phyloP scores from a whole-genome alignment of 2,797 vertebrate genomes.

The Epinephelus awoara region DNA sequence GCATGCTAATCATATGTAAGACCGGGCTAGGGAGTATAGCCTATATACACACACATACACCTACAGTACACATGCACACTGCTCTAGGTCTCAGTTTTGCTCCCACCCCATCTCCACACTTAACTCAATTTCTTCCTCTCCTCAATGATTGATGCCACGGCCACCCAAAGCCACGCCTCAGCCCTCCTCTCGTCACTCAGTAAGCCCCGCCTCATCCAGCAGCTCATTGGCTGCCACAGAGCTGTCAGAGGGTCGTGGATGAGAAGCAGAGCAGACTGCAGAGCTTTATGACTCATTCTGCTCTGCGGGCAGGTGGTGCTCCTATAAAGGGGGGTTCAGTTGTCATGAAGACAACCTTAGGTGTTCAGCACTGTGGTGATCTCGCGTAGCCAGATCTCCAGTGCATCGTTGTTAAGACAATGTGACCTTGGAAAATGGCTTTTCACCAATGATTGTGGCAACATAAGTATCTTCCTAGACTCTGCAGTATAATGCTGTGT shows the following conservation, averaged over 20 bases:
- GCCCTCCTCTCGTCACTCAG: neutral
- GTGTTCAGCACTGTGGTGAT: neutral
- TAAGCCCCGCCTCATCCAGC: slow-evolving; percentile 36
- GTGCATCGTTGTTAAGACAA: neutral
- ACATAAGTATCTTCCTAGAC: neutral
- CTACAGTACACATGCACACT: slow-evolving; percentile 12
- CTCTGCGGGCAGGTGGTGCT: slow-evolving; percentile 44
- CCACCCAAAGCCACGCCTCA: neutral
- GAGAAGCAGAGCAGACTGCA: slow-evolving; percentile 63
- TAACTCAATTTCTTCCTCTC: slow-evolving; percentile 38
- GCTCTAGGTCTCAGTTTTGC: slow-evolving; percentile 13
- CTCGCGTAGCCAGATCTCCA: neutral
- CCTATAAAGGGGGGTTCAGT: neutral
- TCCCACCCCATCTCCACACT: slow-evolving; percentile 18
- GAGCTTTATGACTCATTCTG: slow-evolving; percentile 68
- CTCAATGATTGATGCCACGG: slow-evolving; percentile 28
- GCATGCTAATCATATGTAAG: slow-evolving; percentile 59
- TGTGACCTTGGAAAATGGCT: slow-evolving; percentile 12
- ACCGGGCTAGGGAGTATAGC: slow-evolving; percentile 28
- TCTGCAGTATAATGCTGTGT: neutral
- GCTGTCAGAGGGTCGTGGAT: slow-evolving; percentile 45
- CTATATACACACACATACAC: slow-evolving; percentile 14
- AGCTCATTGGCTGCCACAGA: slow-evolving; percentile 55
- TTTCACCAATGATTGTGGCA: neutral
- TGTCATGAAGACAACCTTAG: neutral